These are phyloP conservation scores for Harlomillsia oculata DNA, from an alignment of 1,140 invertebrate genomes.

Conservation along the genomic window DNA sequence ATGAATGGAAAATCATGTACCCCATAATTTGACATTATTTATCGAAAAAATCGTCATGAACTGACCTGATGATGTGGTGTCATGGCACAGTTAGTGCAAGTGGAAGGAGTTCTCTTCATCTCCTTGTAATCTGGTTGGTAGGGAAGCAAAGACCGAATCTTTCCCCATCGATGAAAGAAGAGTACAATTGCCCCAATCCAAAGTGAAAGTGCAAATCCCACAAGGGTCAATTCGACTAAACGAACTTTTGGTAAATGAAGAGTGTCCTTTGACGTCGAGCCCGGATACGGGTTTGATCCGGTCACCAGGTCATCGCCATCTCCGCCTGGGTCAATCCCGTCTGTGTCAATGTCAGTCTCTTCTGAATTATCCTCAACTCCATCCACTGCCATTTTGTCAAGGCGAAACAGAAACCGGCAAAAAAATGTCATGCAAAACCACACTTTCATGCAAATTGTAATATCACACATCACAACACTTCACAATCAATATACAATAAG, in stretches of 20 bases:
- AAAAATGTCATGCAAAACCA: no score
- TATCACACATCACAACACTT: no score
- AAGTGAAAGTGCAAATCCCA: constrained; percentile 69
- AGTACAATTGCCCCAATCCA: constrained; percentile 79
- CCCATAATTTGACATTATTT: no score
- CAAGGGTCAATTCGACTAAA: constrained; percentile 76
- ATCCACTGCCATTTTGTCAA: no score
- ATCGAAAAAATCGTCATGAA: neutral
- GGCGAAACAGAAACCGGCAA: no score
- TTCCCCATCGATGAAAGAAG: constrained; percentile 77
- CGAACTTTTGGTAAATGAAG: constrained; percentile 52
- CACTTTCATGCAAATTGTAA: no score
- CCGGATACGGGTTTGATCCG: no score
- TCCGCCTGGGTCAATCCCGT: constrained; percentile 4
- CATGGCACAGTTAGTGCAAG: constrained; percentile 32
- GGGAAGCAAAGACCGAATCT: constrained; percentile 81
- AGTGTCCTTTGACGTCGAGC: no score
- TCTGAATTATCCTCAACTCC: constrained; percentile 15
- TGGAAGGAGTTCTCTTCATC: constrained; percentile 28
- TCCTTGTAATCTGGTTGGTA: constrained; percentile 86
- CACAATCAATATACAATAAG: no score
- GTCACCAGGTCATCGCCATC: constrained; percentile 1
- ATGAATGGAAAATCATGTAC: neutral
- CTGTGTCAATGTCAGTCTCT: neutral
- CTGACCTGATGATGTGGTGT: constrained; percentile 35